Conservation (phyloP, 2,888 invertebrate species). For the Boloria euphrosyne region DNA sequence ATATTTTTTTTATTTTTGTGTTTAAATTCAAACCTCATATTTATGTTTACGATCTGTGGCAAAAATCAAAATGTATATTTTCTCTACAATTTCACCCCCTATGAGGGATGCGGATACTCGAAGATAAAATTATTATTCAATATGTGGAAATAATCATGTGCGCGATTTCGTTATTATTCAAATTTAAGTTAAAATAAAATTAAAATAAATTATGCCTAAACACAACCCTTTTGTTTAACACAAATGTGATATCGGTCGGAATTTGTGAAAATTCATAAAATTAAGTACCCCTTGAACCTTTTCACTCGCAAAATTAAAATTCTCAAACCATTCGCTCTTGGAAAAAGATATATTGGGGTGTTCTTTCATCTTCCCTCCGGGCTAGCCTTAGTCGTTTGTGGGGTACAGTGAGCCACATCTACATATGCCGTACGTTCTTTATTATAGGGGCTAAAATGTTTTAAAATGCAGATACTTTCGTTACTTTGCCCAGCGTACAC, state of each 20-base stretch:
- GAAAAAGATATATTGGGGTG: slow-evolving; percentile 79
- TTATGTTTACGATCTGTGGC: too few species aligned
- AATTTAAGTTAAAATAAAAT: neutral
- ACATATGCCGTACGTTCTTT: slow-evolving; percentile 8
- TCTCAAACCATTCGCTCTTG: slow-evolving; percentile 78
- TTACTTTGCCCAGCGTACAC: slow-evolving; percentile 27
- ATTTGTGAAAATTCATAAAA: slow-evolving; percentile 41
- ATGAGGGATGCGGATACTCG: too few species aligned
- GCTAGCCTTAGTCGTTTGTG: slow-evolving; percentile 78
- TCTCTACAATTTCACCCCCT: too few species aligned
- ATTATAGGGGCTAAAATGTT: slow-evolving; percentile 24
- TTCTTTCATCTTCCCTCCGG: slow-evolving; percentile 78
- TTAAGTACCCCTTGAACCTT: slow-evolving; percentile 45
- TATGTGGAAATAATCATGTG: too few species aligned
- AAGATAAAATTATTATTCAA: too few species aligned
- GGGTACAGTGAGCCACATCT: slow-evolving; percentile 48
- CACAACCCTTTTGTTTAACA: slow-evolving; percentile 28
- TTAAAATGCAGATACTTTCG: slow-evolving; percentile 5
- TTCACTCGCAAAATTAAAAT: slow-evolving; percentile 75
- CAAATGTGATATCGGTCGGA: slow-evolving; percentile 35
- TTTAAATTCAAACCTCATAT: too few species aligned
- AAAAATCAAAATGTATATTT: too few species aligned
- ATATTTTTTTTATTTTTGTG: too few species aligned
- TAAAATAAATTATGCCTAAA: slow-evolving; percentile 13
- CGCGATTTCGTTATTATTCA: too few species aligned